Evolutionary conservation across 2,113 vertebrate species (phyloP).

Genomic region (Cricetomys ansorgei): DNA sequence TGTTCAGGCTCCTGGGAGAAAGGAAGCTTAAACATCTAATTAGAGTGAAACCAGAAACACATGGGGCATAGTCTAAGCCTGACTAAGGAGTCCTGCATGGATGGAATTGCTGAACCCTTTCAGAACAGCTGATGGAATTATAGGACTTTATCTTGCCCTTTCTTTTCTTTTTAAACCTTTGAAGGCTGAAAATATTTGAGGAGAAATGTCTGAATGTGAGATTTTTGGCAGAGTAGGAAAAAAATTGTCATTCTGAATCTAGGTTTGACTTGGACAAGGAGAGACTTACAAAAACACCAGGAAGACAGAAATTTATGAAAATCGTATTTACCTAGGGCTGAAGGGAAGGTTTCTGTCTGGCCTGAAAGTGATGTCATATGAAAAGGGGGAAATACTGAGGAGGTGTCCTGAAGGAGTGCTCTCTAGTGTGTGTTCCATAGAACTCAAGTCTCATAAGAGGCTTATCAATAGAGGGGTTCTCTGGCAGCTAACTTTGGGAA

Average conservation of each 20-base stretch:
- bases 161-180: conserved; percentile 16
- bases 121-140: conserved; percentile 1
- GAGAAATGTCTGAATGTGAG: conserved; percentile 42
- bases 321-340: conserved; percentile 61
- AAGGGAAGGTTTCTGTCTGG: conserved; percentile 68
- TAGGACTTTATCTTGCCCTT: conserved; percentile 12
- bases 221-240: conserved; percentile 66
- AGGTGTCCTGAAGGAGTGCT: neutral
- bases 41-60: conserved; percentile 14
- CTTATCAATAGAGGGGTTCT: neutral
- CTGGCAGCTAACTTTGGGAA: neutral
- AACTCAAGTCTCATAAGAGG: neutral
- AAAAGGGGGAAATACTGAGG: conserved; percentile 17
- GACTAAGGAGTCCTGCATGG: neutral
- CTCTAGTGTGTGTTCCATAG: neutral
- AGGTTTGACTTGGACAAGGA: conserved; percentile 67
- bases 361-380: conserved; percentile 61
- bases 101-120: conserved; percentile 18
- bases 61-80: neutral
- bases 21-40: neutral
- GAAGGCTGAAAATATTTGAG: conserved; percentile 61
- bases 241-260: conserved; percentile 60
- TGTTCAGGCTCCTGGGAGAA: neutral
- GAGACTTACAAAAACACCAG: conserved; percentile 64
- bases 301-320: conserved; percentile 69